phyloP scores from a whole-genome alignment of 2,888 invertebrate species.

The Dryobotodes eremita region DNA sequence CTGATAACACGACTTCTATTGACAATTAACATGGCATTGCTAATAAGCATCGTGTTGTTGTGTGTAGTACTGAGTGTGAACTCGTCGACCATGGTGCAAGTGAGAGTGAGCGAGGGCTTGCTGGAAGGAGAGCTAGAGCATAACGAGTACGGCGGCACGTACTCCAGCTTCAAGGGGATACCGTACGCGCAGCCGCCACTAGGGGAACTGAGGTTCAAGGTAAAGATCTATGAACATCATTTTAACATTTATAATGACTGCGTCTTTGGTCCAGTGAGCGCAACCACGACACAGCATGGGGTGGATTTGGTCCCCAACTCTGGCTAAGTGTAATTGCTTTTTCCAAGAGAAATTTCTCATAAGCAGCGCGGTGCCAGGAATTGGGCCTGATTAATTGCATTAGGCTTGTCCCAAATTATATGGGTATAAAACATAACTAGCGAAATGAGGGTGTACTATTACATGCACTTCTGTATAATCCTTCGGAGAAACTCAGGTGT shows the following conservation, averaged over 20 bases:
- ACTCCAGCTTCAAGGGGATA: slow-evolving; percentile 80
- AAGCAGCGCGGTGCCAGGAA: background rate
- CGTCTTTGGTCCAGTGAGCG: background rate
- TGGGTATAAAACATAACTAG: background rate
- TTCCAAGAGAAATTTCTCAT: background rate
- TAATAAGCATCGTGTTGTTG: slow-evolving; percentile 1
- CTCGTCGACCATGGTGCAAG: slow-evolving; percentile 45
- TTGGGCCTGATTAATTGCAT: background rate
- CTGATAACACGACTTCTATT: background rate
- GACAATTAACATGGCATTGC: background rate
- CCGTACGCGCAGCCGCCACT: slow-evolving; percentile 88
- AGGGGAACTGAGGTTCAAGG: slow-evolving; percentile 87
- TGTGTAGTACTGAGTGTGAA: background rate
- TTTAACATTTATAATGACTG: background rate
- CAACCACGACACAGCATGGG: background rate
- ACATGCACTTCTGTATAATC: background rate
- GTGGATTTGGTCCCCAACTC: background rate
- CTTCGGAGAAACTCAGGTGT: background rate
- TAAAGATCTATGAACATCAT: slow-evolving; percentile 58
- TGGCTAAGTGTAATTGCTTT: background rate
- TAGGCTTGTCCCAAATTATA: background rate
- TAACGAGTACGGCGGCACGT: slow-evolving; percentile 68
- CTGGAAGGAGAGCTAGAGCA: slow-evolving; percentile 72
- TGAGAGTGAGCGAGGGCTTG: slow-evolving; percentile 73
- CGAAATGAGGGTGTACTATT: background rate